A percentile compares a stretch with the other conserved stretches of the same genome.
Evolutionary conservation across 2,888 invertebrate genomes (phyloP).

Genomic region (Ichneumoninae sp.): DNA sequence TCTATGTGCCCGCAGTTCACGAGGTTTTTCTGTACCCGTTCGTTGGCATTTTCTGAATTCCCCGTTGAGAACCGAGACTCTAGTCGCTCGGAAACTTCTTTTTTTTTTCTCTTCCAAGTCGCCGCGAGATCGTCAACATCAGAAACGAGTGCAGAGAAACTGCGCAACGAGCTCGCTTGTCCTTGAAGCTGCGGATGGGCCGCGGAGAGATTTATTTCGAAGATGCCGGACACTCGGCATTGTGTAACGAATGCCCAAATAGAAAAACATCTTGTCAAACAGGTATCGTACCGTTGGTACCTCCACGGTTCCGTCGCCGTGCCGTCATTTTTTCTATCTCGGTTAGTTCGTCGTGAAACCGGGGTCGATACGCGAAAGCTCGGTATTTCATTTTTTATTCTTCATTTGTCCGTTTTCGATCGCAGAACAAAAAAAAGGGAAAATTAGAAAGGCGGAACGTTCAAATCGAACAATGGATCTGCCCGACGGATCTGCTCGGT

Average conservation of each 20-base stretch:
- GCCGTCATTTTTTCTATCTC: too few species aligned
- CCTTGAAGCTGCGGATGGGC: slow-evolving; percentile 28
- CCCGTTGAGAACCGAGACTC: slow-evolving; percentile 53
- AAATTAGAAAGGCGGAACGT: background rate
- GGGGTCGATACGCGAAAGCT: background rate
- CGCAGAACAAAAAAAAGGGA: background rate
- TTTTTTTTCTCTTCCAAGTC: background rate
- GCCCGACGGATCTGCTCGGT: background rate
- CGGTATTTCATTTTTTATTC: background rate
- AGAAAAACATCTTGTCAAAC: too few species aligned
- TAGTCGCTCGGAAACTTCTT: slow-evolving; percentile 6
- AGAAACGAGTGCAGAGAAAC: background rate
- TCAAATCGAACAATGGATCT: background rate
- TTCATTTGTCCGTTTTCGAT: background rate
- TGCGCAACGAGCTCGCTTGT: slow-evolving; percentile 34
- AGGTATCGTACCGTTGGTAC: too few species aligned
- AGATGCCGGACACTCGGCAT: background rate
- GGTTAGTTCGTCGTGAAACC: background rate
- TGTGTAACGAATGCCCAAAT: background rate
- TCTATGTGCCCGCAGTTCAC: slow-evolving; percentile 22
- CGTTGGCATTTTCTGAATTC: slow-evolving; percentile 62
- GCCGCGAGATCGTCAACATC: slow-evolving; percentile 14
- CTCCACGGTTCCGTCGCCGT: too few species aligned
- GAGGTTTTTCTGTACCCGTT: slow-evolving; percentile 58
- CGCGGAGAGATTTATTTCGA: background rate